These are phyloP conservation scores for Sycophila texana DNA, from an alignment of 2,888 invertebrate species.

Conservation along the genomic window DNA sequence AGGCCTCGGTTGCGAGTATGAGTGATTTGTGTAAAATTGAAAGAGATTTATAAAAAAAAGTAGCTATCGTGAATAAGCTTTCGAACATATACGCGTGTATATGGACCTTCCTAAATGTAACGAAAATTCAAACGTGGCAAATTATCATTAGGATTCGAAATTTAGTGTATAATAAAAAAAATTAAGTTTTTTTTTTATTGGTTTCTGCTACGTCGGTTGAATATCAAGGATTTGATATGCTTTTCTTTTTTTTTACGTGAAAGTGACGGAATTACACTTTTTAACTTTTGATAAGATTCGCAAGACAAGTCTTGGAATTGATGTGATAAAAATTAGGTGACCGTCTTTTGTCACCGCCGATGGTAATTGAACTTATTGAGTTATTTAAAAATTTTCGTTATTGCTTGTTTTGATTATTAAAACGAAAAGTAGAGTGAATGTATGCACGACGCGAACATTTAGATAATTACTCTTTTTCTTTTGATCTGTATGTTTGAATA, in stretches of 20 bases:
- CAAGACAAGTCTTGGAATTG: constrained; percentile 48
- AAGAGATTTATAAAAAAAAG: constrained; percentile 18
- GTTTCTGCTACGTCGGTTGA: neutral
- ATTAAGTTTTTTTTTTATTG: constrained; percentile 32
- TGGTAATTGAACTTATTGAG: constrained; percentile 20
- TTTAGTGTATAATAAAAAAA: constrained; percentile 30
- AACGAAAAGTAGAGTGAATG: constrained; percentile 39
- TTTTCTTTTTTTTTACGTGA: constrained; percentile 31
- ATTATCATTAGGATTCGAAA: constrained; percentile 24
- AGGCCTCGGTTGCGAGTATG: constrained; percentile 33
- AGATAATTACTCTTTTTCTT: constrained; percentile 38
- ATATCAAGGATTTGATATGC: constrained; percentile 21
- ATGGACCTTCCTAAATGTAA: constrained; percentile 22
- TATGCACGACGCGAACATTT: constrained; percentile 9
- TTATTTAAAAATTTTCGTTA: constrained; percentile 49
- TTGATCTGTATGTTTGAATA: constrained; percentile 21
- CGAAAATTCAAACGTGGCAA: constrained; percentile 24
- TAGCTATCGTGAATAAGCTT: constrained; percentile 33
- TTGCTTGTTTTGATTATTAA: constrained; percentile 41
- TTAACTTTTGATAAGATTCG: constrained; percentile 36
- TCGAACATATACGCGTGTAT: constrained; percentile 27
- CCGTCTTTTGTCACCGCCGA: constrained; percentile 7
- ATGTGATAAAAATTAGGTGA: constrained; percentile 51
- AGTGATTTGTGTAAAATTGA: constrained; percentile 30
- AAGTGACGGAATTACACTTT: constrained; percentile 16